Evolutionary conservation across 2,888 invertebrate species (phyloP).

Genomic region (Tiliacea aurago): DNA sequence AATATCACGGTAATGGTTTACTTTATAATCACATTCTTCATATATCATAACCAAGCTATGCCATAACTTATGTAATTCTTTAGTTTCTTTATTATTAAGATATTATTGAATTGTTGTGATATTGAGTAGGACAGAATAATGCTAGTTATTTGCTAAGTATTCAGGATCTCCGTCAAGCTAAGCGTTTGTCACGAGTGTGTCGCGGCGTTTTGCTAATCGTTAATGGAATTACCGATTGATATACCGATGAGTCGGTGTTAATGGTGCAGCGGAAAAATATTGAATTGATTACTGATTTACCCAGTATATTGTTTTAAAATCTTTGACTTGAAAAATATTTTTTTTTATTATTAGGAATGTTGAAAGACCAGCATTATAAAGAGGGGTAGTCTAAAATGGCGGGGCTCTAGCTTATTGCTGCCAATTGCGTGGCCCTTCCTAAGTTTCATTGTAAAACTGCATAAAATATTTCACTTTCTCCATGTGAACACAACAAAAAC

Average conservation of each 20-base stretch:
- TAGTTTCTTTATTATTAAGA: conserved; percentile 54
- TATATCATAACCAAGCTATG: conserved; percentile 22
- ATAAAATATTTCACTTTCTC: too few species aligned
- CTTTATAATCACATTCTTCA: conserved; percentile 24
- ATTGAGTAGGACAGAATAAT: conserved; percentile 33
- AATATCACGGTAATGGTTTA: too few species aligned
- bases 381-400: too few species aligned
- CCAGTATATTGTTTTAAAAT: too few species aligned
- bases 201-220: conserved; percentile 15
- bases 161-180: conserved; percentile 64
- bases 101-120: conserved; percentile 49
- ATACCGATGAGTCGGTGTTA: conserved; percentile 32
- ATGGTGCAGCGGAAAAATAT: conserved; percentile 24
- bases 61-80: conserved; percentile 34
- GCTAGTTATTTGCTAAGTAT: conserved; percentile 58
- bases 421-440: too few species aligned
- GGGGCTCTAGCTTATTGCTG: too few species aligned
- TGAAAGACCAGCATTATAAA: too few species aligned
- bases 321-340: too few species aligned
- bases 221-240: conserved; percentile 30
- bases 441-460: too few species aligned
- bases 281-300: background rate
- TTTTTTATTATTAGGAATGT: too few species aligned
- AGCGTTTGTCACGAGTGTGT: conserved; percentile 49
- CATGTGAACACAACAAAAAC: too few species aligned